Evolutionary conservation across 1,140 invertebrate species (phyloP), one percentile per base, ranked within the genome.

Genomic region (Calephelis virginiensis): DNA sequence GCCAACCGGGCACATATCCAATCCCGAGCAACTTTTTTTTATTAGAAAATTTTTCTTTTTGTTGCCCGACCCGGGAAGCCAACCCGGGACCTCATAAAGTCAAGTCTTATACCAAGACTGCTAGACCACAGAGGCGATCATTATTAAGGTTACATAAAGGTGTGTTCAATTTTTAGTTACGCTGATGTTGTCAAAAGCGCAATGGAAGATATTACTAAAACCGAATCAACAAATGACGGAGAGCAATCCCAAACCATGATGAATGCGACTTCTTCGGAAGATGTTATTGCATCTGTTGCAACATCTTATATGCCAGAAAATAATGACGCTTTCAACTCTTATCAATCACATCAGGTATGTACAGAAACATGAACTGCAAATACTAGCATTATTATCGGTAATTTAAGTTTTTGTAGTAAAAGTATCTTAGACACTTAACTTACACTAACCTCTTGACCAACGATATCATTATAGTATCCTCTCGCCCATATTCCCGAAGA

Each of bases 101-200:
- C 28, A 28, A 28, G 28, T 28, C 28, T 4, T 4, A 28, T 4
- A 28, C 3, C 28, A 4, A 4, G 28, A 28, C 28, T 4, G 3
- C 28, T 28, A 28, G 28, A 28, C 28, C 12, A 6, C 47, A 13
- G n/a, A 53, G 6, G 28, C 28, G 28, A 28, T 28, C 1, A 28
- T 28, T 28, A 2, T 28, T 8, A 43, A 9, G 40, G 1, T 6
- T 43, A 5, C 5, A 17, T 28, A 28, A 28, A 28, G 28, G 7
- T 43, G 40, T 43, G 0, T 43, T 43, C 8, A 7, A 4, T 47
- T 68, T 71, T 17, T 67, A 95, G 95, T 87, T 95, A 96, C 70
- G 86, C 94, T 0, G 95, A 96, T 74, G 94, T 96, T 0, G 92
- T 94, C 13, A 95, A 95, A 72, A 93, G 94, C 64, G 85, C 91